Evolutionary conservation across 2,113 vertebrate species (phyloP).

Genomic region (Platysteira castanea): DNA sequence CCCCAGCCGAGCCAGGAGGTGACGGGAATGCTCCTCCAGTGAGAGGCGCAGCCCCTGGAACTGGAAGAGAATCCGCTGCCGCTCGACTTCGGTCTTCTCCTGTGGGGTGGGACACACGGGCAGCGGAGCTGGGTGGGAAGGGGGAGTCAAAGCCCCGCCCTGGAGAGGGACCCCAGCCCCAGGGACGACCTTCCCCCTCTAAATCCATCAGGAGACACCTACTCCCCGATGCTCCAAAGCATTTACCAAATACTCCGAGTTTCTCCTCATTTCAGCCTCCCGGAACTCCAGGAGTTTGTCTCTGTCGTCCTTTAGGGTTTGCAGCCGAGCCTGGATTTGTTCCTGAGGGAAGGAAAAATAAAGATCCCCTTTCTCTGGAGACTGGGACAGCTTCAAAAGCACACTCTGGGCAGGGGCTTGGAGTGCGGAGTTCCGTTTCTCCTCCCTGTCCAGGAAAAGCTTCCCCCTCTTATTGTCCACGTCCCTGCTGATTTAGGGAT

Average conservation of each 20-base stretch:
- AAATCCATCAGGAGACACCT: fast-evolving
- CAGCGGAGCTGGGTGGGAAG: not conserved
- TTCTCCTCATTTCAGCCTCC: not conserved
- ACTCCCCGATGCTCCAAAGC: fast-evolving
- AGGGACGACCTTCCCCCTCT: no score
- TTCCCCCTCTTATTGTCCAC: fast-evolving
- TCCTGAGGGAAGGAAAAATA: not conserved
- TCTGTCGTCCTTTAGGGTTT: not conserved
- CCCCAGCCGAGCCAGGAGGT: constrained; percentile 40
- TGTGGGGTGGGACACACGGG: not conserved
- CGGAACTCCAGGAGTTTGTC: not conserved
- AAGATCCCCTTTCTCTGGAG: not conserved
- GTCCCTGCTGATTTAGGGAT: not conserved
- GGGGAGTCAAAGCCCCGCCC: not conserved
- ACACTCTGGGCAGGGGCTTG: fast-evolving
- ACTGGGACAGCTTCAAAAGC: fast-evolving
- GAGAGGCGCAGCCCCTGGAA: constrained; percentile 42
- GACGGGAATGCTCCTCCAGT: constrained; percentile 37
- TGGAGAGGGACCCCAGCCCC: not conserved
- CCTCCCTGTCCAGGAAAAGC: not conserved
- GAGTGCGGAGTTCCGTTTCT: fast-evolving
- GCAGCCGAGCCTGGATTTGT: not conserved
- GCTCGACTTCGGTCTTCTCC: not conserved
- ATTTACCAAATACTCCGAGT: not conserved
- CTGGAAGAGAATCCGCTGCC: not conserved